Conservation (phyloP, 2,797 vertebrate genomes). For the Brotogeris chrysoptera region DNA sequence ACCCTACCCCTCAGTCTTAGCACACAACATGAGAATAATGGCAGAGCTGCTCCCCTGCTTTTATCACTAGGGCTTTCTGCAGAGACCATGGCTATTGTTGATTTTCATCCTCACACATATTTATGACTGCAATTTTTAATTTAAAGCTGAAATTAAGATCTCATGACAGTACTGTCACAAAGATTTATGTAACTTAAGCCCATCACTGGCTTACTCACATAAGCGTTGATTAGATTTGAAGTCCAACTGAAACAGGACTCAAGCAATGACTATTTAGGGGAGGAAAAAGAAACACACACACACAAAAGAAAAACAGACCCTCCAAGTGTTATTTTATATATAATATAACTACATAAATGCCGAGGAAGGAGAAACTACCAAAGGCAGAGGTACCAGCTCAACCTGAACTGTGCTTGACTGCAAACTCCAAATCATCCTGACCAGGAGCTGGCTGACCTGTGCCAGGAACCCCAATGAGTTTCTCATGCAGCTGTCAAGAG, state of each 20-base stretch:
- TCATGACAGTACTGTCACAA: not conserved
- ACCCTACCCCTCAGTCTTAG: not conserved
- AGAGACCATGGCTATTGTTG: accelerated
- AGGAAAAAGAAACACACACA: not conserved
- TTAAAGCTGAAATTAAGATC: not conserved
- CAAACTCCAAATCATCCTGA: not conserved
- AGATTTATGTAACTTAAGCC: not conserved
- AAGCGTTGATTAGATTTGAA: not conserved
- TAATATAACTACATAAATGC: not conserved
- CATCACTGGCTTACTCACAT: not conserved
- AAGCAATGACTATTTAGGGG: not conserved
- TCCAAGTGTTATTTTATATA: not conserved
- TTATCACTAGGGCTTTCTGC: not conserved
- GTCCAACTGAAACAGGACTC: not conserved
- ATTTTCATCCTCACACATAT: accelerated
- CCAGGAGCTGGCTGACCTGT: too few species aligned
- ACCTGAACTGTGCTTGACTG: accelerated
- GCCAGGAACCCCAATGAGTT: not conserved
- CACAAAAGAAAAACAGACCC: not conserved
- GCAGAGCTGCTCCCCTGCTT: not conserved
- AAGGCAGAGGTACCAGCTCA: not conserved
- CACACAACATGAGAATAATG: accelerated
- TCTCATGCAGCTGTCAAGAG: not conserved
- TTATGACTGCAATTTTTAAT: not conserved
- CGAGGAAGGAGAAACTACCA: not conserved